Percentiles rank a stretch among this genome's conserved stretches.
Conservation (phyloP, 2,888 invertebrate genomes). For the Drosophila tanythrix region DNA sequence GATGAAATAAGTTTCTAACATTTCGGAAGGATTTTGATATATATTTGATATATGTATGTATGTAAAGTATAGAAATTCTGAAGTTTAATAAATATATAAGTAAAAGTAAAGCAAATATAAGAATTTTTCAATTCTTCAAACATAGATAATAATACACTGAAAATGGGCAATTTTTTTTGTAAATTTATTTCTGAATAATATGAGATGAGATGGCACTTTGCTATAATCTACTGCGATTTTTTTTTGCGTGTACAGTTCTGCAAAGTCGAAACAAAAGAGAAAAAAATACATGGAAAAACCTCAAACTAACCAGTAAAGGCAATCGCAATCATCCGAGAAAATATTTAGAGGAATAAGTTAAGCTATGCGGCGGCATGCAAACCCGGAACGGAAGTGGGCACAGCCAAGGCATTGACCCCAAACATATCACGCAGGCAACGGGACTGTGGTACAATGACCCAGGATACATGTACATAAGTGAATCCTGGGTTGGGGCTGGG, state of each 20-base stretch:
- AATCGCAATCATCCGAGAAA: slow-evolving; percentile 53
- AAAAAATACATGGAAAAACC: background rate
- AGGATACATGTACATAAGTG: slow-evolving; percentile 13
- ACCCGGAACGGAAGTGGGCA: slow-evolving; percentile 39
- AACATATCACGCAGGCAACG: slow-evolving; percentile 46
- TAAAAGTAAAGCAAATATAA: background rate
- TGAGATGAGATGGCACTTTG: background rate
- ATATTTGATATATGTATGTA: background rate
- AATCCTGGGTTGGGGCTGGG: slow-evolving; percentile 34
- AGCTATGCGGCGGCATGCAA: slow-evolving; percentile 4
- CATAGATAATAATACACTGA: background rate
- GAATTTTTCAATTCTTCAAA: background rate
- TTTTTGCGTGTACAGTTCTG: background rate
- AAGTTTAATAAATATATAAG: background rate
- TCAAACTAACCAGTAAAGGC: background rate
- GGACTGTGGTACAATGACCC: slow-evolving; percentile 54
- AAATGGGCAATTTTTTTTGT: background rate
- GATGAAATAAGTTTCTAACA: background rate
- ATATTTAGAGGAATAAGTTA: slow-evolving; percentile 6
- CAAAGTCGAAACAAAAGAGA: slow-evolving; percentile 23
- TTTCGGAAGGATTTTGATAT: background rate
- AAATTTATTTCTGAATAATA: background rate
- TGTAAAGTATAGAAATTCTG: background rate
- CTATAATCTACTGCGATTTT: background rate
- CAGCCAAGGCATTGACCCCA: slow-evolving; percentile 64